Conservation (phyloP, 1,140 invertebrate species). For the Riptortus pedestris region DNA sequence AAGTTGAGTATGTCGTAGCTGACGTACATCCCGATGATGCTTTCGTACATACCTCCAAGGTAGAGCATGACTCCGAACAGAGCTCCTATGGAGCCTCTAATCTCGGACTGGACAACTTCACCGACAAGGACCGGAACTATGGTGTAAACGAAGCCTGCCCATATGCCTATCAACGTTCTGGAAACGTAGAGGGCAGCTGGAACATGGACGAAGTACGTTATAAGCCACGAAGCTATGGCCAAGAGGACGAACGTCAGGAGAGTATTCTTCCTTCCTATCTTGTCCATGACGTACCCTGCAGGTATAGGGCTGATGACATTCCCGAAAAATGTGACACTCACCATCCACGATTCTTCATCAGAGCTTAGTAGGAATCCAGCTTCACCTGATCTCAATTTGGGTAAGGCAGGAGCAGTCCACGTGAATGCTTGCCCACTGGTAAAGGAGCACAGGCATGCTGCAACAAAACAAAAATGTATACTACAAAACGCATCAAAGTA, state of each 20-base stretch:
- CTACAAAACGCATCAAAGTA: too few relatives aligned
- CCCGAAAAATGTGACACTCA: constrained; percentile 26
- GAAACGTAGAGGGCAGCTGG: constrained; percentile 22
- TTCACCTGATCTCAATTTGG: constrained; percentile 17
- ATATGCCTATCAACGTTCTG: constrained; percentile 44
- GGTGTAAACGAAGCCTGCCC: constrained; percentile 61
- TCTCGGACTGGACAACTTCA: constrained; percentile 39
- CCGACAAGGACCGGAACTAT: constrained; percentile 52
- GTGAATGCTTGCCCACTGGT: constrained; percentile 15
- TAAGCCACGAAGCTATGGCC: constrained; percentile 39
- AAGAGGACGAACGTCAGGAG: constrained; percentile 53
- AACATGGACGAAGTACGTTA: constrained; percentile 39
- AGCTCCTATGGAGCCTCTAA: constrained; percentile 44
- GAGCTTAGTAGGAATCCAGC: constrained; percentile 16
- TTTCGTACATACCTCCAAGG: constrained; percentile 63
- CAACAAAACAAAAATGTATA: neutral
- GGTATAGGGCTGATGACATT: constrained; percentile 32
- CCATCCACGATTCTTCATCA: constrained; percentile 24
- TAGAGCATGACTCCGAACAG: constrained; percentile 67
- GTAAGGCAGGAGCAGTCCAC: constrained; percentile 22
- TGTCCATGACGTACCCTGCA: constrained; percentile 48
- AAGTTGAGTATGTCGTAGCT: constrained; percentile 54
- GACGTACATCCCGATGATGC: constrained; percentile 59
- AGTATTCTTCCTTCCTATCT: constrained; percentile 57
- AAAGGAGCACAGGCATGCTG: constrained; percentile 11